Conservation (phyloP, 2,113 vertebrate species). For the Platysteira castanea region DNA sequence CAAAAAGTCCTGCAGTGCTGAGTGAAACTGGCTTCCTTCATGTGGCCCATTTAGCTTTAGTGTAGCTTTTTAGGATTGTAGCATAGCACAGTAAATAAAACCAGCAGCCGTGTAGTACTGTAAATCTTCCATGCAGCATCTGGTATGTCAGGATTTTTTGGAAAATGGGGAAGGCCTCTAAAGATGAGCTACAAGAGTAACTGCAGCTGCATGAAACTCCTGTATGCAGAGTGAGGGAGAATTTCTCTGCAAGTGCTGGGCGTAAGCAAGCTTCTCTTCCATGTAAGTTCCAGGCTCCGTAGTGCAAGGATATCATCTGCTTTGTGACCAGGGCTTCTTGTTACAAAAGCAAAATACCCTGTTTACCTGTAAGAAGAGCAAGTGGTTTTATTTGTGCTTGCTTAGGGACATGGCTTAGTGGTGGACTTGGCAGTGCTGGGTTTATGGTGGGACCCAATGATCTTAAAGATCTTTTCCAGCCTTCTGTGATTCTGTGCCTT, state of each 20-base stretch:
- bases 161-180: not conserved
- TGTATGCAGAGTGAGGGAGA: not conserved
- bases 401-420: not conserved
- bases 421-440: not conserved
- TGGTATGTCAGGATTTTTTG: not conserved
- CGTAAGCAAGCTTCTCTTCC: not conserved
- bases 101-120: not conserved
- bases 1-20: not conserved
- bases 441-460: not conserved
- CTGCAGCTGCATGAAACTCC: not conserved
- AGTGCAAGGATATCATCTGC: not conserved
- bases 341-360: not conserved
- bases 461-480: not conserved
- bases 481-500: not conserved
- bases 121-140: not conserved
- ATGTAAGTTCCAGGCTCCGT: not conserved
- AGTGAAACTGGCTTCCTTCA: not conserved
- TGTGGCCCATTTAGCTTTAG: not conserved
- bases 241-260: not conserved
- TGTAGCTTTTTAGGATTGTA: not conserved
- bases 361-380: not conserved
- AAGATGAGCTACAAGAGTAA: not conserved
- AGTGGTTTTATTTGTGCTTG: not conserved
- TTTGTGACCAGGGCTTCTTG: not conserved
- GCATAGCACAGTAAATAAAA: not conserved